These are phyloP conservation scores for Plebejus anna DNA, from an alignment of 2,888 invertebrate species.

Conservation along the genomic window DNA sequence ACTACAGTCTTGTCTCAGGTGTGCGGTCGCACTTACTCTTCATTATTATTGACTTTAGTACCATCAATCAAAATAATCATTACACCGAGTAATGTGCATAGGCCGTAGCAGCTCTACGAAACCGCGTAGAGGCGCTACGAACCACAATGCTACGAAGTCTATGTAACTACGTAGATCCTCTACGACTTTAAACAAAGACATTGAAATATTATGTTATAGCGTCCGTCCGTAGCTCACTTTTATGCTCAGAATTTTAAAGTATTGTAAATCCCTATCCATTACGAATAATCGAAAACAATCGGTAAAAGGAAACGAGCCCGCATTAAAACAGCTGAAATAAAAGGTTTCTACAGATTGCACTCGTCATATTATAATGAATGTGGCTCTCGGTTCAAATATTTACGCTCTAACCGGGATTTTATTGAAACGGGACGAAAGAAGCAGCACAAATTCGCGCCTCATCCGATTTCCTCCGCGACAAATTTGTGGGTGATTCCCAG, in stretches of 20 bases:
- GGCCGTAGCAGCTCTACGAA: not conserved
- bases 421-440: not conserved
- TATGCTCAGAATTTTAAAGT: not conserved
- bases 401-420: not conserved
- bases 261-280: not conserved
- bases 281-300: not conserved
- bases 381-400: not conserved
- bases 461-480: not conserved
- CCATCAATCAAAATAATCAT: not conserved
- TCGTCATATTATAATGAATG: not conserved
- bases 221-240: no score
- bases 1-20: no score
- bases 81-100: not conserved
- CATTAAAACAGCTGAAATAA: not conserved
- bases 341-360: not conserved
- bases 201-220: no score
- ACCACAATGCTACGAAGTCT: not conserved
- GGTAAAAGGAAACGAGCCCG: not conserved
- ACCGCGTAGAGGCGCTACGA: not conserved
- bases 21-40: no score
- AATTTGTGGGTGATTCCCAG: not conserved
- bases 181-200: not conserved
- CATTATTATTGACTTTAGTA: not conserved
- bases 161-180: not conserved
- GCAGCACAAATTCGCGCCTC: not conserved